Evolutionary conservation across 2,113 vertebrate genomes (phyloP).

Genomic region (Tychaedon coryphoeus): DNA sequence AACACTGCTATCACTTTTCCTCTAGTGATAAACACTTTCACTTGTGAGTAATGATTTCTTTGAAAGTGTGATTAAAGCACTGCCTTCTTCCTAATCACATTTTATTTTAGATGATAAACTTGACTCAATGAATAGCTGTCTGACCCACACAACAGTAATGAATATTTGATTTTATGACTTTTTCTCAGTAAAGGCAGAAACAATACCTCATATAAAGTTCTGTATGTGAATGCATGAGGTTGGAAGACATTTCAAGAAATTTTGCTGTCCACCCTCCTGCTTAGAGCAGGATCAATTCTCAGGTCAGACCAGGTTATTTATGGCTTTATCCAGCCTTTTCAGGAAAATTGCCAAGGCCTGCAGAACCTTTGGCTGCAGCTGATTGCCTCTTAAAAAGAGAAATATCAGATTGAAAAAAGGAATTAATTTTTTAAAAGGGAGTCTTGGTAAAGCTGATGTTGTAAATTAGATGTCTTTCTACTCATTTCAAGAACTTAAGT

Average conservation of each 20-base stretch:
- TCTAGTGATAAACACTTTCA: background rate
- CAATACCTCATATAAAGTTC: background rate
- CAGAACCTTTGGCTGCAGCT: background rate
- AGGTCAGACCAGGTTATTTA: background rate
- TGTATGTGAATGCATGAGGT: background rate
- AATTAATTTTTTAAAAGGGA: background rate
- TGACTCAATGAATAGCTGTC: background rate
- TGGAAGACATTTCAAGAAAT: background rate
- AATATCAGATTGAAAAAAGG: background rate
- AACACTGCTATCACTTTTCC: background rate
- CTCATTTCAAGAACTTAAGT: background rate
- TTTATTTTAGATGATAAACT: background rate
- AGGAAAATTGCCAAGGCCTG: background rate
- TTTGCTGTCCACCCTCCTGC: background rate
- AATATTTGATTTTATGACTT: background rate
- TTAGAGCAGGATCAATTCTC: background rate
- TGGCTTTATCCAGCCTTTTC: background rate
- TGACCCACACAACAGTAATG: background rate
- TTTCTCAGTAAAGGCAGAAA: background rate
- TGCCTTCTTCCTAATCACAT: background rate
- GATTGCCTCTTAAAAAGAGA: background rate
- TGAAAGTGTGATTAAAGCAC: background rate
- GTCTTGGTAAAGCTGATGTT: background rate
- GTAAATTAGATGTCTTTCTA: background rate
- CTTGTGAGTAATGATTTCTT: background rate